Conservation (phyloP, 2,888 invertebrate genomes). For the Watsonalla binaria region DNA sequence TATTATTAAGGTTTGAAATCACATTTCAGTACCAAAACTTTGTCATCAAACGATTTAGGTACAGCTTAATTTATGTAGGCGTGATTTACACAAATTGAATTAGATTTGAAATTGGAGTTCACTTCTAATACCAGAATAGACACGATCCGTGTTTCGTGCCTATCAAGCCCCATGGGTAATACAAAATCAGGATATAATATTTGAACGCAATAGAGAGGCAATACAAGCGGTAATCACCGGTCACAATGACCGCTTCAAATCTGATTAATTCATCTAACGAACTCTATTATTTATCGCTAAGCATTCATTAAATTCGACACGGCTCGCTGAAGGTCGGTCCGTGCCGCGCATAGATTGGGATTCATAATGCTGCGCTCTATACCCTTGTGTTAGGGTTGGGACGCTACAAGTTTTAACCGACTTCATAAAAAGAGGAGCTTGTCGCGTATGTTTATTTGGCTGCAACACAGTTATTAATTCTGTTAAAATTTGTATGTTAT, state of each 20-base stretch:
- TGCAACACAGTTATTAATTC: no score
- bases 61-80: no score
- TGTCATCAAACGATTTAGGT: no score
- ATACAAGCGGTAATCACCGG: conserved; percentile 28
- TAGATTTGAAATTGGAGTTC: not conserved
- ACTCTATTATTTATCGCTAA: conserved; percentile 54
- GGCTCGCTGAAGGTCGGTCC: conserved; percentile 19
- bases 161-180: not conserved
- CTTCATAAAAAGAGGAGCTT: no score
- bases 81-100: no score
- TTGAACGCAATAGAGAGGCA: not conserved
- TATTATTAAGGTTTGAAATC: no score
- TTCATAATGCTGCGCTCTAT: conserved; percentile 6
- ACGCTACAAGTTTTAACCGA: no score
- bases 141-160: not conserved
- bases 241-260: conserved; percentile 39
- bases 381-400: not conserved
- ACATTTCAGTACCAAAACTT: no score
- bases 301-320: conserved; percentile 53
- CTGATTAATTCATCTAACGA: conserved; percentile 54
- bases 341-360: not conserved
- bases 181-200: not conserved
- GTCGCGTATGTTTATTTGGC: no score
- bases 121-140: not conserved
- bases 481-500: no score